Conservation (phyloP, 2,888 invertebrate genomes). For the Himalopsyche japonica region DNA sequence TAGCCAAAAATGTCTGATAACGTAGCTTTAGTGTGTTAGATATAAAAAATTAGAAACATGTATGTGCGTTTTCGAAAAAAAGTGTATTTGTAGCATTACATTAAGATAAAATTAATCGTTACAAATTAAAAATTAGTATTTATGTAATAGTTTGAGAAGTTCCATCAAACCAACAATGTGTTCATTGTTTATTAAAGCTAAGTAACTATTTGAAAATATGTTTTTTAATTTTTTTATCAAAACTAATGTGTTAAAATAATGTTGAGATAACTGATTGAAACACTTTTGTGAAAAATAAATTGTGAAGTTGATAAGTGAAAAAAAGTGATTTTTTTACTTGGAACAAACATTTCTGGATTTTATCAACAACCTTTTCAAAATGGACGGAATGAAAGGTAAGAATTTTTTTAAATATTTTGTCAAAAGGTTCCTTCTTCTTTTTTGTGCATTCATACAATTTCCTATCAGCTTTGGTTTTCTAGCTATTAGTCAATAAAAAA, state of each 20-base stretch:
- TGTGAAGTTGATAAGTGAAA: constrained; percentile 1
- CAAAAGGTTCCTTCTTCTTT: not conserved
- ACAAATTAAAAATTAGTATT: not conserved
- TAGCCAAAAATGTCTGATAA: not conserved
- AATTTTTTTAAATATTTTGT: not conserved
- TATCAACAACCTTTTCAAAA: not conserved
- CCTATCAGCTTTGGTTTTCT: too few relatives aligned
- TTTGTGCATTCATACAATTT: too few relatives aligned
- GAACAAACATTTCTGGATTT: not conserved
- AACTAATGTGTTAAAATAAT: not conserved
- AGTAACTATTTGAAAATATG: not conserved
- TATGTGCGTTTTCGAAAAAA: not conserved
- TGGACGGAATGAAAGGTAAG: constrained; percentile 32
- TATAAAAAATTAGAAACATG: not conserved
- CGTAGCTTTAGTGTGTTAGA: not conserved
- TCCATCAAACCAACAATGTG: constrained; percentile 4
- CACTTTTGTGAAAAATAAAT: not conserved
- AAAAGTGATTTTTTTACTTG: not conserved
- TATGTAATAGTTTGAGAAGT: not conserved
- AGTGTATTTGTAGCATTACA: not conserved
- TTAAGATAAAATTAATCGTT: not conserved
- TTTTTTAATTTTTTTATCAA: not conserved
- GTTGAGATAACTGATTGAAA: not conserved
- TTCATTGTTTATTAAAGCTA: not conserved
- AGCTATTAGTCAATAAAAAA: too few relatives aligned